Evolutionary conservation across 2,113 vertebrate genomes (phyloP), one percentile per base, ranked within the genome.

Genomic region (Sinocyclocheilus rhinocerous): DNA sequence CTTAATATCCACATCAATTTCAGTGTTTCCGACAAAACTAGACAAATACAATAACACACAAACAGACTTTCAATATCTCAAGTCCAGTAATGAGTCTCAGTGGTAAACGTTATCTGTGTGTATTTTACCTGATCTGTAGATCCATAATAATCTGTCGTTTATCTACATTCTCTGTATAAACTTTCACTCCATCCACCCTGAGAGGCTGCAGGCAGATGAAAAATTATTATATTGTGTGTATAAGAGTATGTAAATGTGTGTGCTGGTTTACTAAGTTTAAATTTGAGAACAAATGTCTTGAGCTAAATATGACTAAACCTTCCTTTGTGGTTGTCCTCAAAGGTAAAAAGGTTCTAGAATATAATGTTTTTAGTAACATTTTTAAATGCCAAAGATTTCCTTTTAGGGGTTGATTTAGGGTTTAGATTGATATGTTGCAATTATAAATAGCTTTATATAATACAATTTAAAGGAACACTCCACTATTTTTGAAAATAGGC

Each of bases 61-160:
- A 7, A 84, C 85, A 76, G 18, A 16, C 4, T 20, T 52, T 24
- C 12, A 42, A 52, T n/a, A 61, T 29, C 13, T n/a, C 13, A 67
- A 50, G 13, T 9, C 45, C 4, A n/a, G 6, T 12, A 79, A 65
- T 18, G 36, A 65, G 8, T 11, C 7, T 9, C 2, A 29, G 39
- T 26, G n/a, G 59, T 48, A 16, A 59, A 75, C 13, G 18, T 55
- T n/a, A 8, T 75, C n/a, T 81, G 16, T 61, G 22, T 61, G 57
- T 36, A 22, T 24, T 26, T 96, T 93, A 99, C 98, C 97, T 99
- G 92, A 99, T 96, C 90, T 99, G 96, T 90, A 99, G 95, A 92
- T 99, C 98, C 95, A 99, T 94, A 92, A 99, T 98, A 76, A 99
- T 96, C 90, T 99, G 98, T 82, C 98, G 94, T 93, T 97, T 99